Evolutionary conservation across 2,888 invertebrate species (phyloP), one percentile per base, ranked within the genome.

Genomic region (Amblyjoppa proteus): DNA sequence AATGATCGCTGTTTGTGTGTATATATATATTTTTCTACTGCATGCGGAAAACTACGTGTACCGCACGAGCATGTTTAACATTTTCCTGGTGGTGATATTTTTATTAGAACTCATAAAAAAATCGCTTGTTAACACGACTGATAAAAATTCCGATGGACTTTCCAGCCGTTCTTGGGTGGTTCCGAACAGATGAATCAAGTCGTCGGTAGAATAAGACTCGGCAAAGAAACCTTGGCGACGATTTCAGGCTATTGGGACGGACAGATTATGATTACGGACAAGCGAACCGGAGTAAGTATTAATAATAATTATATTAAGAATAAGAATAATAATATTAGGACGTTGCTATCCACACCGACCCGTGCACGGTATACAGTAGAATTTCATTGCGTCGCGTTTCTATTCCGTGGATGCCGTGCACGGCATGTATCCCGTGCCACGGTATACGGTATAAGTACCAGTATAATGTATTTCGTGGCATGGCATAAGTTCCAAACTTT

Each of bases 171-270:
- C 94, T 95, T 98, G 82, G 98, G 98, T 77, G 97, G 98, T 56
- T 94, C 97, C 0, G 98, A 98, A 88, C 96, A 97, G 89, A 97
- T 97, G 79, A 99, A 99, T 94, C 96, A 97, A 53, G 96, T 99
- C 11, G 95, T 96, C 0, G 98, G 99, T 1, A 96, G 97, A 88
- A 96, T 99, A 77, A 97, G 97, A 91, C 95, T 98, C 71, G 98
- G 98, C 0, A 97, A 97, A 90, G 98, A 99, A 88, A 98, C 98
- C 0, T 92, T 99, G 61, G 98, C 98, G 1, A 96, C 96, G 0
- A 94, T 99, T 3, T 97, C 97, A 3, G 99, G 99, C 0, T 97
- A 98, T 92, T 99, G 99, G 99, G 99, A 99, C 93, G 97, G 97
- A 68, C 96, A 96, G 90, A 97, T 98, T 58, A 96, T 96, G 85